A percentile compares a stretch with the other conserved stretches of the same genome.
Evolutionary conservation across 1,140 invertebrate genomes (phyloP).

Genomic region (Ctenoplectra terminalis): DNA sequence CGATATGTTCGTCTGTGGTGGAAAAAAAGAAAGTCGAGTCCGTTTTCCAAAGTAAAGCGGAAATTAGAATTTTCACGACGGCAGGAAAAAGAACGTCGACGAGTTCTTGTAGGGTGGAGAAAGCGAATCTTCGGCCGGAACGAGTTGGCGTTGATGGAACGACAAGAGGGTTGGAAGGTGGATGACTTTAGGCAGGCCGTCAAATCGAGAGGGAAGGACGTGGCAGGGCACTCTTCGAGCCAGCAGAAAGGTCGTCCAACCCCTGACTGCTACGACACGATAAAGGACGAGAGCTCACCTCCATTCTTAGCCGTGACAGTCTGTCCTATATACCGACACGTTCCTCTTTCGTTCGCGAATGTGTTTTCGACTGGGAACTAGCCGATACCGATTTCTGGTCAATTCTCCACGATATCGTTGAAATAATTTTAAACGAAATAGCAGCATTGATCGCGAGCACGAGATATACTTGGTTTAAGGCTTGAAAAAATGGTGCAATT

Average conservation of each 20-base stretch:
- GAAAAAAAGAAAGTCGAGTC: neutral
- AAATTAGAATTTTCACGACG: slow-evolving; percentile 48
- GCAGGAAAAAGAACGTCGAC: slow-evolving; percentile 1
- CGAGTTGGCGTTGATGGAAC: slow-evolving; percentile 65
- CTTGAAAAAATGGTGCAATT: too few species aligned
- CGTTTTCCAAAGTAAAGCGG: slow-evolving; percentile 18
- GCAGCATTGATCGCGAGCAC: too few species aligned
- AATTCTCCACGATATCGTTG: neutral
- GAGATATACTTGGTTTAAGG: too few species aligned
- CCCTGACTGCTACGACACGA: slow-evolving; percentile 47
- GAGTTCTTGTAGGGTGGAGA: slow-evolving; percentile 11
- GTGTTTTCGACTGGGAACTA: neutral
- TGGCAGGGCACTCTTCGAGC: slow-evolving; percentile 21
- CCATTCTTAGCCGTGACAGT: slow-evolving; percentile 54
- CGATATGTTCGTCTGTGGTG: neutral
- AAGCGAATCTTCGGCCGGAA: slow-evolving; percentile 49
- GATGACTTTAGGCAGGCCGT: slow-evolving; percentile 56
- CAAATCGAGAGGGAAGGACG: slow-evolving; percentile 60
- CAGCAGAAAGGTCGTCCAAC: slow-evolving; percentile 58
- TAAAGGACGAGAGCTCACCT: slow-evolving; percentile 54
- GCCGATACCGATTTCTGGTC: neutral
- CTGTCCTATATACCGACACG: slow-evolving; percentile 49
- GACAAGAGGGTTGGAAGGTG: slow-evolving; percentile 33
- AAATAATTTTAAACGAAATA: neutral
- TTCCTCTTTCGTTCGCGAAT: neutral